Evolutionary conservation across 2,797 vertebrate genomes (phyloP), one percentile per base, ranked within the genome.

Genomic region (Nannoperca australis): DNA sequence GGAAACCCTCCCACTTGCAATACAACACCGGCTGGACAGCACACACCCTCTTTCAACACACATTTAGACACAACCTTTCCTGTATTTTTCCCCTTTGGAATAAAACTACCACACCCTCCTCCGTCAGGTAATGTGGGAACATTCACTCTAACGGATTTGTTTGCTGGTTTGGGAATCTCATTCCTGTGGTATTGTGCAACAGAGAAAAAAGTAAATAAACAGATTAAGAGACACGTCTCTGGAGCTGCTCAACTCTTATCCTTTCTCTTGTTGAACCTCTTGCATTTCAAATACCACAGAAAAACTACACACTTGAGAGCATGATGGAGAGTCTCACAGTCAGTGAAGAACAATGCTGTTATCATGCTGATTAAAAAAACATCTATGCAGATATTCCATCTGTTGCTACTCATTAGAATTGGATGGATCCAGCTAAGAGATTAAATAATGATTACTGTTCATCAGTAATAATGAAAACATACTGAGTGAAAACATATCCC

Each of bases 391-490:
- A 88, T 80, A 76, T 85, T 84, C 88, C 88, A 91, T 93, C 90
- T 92, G 90, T 83, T 85, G 67, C 82, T 44, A 45, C 81, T 88
- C 85, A 87, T 87, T 86, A 84, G 78, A 90, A 90, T 85, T 86
- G 70, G 74, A 85, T 68, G 49, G 60, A 85, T 88, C 73, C 50
- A 64, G 64, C 68, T 47, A 79, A 80, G 79, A 84, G 84, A 91
- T 89, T 89, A 88, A 85, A 90, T 81, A 83, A 91, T 87, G 70
- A 90, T 90, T 63, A 88, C 79, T 84, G 84, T 90, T 91, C 81
- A 86, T 88, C 82, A 80, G 88, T 77, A 79, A 89, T 85, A 83
- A 89, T 91, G 70, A 78, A 85, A 79, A 73, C 71, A 77, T 66
- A 80, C 53, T 60, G 56, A 85, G 42, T 74, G 63, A 81, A 70